phyloP scores from a whole-genome alignment of 2,113 vertebrate species.

The Xiphophorus hellerii region DNA sequence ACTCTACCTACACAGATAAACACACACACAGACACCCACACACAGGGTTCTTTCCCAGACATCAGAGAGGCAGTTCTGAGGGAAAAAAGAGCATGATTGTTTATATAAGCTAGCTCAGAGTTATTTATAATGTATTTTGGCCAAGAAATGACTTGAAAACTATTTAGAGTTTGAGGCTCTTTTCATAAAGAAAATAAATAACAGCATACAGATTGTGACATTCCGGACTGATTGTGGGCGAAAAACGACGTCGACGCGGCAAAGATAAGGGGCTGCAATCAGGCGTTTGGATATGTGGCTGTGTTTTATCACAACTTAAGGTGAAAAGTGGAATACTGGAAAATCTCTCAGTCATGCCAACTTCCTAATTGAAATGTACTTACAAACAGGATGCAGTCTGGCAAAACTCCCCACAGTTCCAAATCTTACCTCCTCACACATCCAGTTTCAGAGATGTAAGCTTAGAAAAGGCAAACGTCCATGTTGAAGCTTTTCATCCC shows the following conservation, averaged over 20 bases:
- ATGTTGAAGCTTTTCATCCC: neutral
- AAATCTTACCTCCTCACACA: neutral
- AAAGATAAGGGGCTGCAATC: constrained; percentile 4
- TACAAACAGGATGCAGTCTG: constrained; percentile 10
- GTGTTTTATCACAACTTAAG: neutral
- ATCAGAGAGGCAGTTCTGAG: constrained; percentile 56
- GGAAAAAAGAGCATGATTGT: constrained; percentile 65
- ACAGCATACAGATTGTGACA: constrained; percentile 31
- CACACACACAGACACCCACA: constrained; percentile 19
- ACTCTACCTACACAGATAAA: neutral
- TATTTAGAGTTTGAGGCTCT: constrained; percentile 43
- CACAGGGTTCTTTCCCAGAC: constrained; percentile 66
- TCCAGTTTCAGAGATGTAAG: neutral
- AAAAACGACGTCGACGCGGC: constrained; percentile 20
- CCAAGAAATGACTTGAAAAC: constrained; percentile 36
- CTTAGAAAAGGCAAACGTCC: neutral
- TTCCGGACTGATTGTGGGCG: constrained; percentile 34
- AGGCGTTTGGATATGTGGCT: constrained; percentile 14
- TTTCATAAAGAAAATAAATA: constrained; percentile 68
- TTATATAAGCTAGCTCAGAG: constrained; percentile 70
- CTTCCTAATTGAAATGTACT: constrained; percentile 10
- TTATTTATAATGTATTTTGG: constrained; percentile 74
- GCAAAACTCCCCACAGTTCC: constrained; percentile 6
- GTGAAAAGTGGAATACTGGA: neutral
- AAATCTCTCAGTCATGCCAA: neutral